These are phyloP conservation scores for Cromileptes altivelis DNA, from an alignment of 2,113 vertebrate genomes.

Conservation along the genomic window DNA sequence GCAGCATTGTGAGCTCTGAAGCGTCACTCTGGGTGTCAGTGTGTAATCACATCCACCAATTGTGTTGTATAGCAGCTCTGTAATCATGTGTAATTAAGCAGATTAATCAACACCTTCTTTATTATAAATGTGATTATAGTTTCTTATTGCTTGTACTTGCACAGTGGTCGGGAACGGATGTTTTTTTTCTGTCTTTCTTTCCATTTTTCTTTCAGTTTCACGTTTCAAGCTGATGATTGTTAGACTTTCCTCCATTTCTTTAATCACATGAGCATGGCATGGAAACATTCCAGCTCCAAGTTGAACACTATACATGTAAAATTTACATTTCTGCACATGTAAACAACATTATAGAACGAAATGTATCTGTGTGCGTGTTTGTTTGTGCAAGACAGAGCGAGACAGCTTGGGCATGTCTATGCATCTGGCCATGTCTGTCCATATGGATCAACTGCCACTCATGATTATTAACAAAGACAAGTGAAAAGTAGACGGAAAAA, in stretches of 20 bases:
- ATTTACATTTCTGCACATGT: not conserved
- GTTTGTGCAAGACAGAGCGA: not conserved
- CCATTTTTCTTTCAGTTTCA: not conserved
- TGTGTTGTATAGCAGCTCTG: constrained; percentile 38
- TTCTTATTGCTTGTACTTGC: constrained; percentile 11
- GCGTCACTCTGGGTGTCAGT: constrained; percentile 15
- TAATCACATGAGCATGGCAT: not conserved
- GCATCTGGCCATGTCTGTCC: constrained; percentile 9
- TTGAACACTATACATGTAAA: not conserved
- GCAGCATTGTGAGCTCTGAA: constrained; percentile 21
- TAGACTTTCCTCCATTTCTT: not conserved
- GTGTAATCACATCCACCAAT: constrained; percentile 52
- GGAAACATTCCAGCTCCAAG: not conserved
- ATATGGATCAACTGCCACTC: constrained; percentile 34
- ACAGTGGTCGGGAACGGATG: not conserved
- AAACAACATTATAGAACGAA: not conserved
- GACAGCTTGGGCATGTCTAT: constrained; percentile 1
- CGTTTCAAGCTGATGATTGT: constrained; percentile 5
- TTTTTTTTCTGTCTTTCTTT: not conserved
- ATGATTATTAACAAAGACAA: constrained; percentile 51
- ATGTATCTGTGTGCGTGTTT: not conserved
- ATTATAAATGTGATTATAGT: constrained; percentile 6
- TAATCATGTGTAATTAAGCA: constrained; percentile 44
- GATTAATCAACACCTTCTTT: constrained; percentile 29
- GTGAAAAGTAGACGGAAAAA: constrained; percentile 38